Evolutionary conservation across 1,140 invertebrate genomes (phyloP), one percentile per base, ranked within the genome.

Genomic region (Drosophila melanica): DNA sequence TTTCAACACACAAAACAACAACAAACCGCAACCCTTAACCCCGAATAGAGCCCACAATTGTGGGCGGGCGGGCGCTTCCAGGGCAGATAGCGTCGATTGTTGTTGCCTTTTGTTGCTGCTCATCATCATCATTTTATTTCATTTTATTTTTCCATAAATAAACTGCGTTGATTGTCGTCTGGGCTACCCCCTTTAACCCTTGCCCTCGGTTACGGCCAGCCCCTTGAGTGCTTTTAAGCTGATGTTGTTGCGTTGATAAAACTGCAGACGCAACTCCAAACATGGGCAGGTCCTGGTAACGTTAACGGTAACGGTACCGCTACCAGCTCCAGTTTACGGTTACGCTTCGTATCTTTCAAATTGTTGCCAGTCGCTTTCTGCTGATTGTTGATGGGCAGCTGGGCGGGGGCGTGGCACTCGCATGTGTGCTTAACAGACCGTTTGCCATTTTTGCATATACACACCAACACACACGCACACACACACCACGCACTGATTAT

Each of bases 111-210:
- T 65, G 55, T 77, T 81, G 73, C 62, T 86, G 75, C 84, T 87
- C 82, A 82, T 87, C 82, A 89, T 87, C 84, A 68, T 87, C 84
- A 87, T 89, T 87, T 87, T 89, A 87, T 87, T 89, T 89, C 84
- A 87, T 87, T 87, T 87, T 89, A 87, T 87, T 87, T 87, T 87
- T 87, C 80, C 84, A 87, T 87, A 87, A 87, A 87, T 87, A 87
- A 89, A 87, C 84, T 89, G 79, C 84, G 84, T 84, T 87, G 84
- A 87, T 87, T 87, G 84, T 87, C 76, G 82, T 87, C 84, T 80
- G 62, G 64, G 57, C 48, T 51, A 11, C 33, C 65, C 33, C 37
- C 44, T 55, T 67, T 79, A 89, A 87, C 82, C 84, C 82, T 89
- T 87, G 45, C 50, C 55, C 37, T 8, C 35, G 33, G n/a, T 55